Base-by-base conservation (phyloP, 2,797 vertebrate genomes). In the Diplodus puntazzo region DNA sequence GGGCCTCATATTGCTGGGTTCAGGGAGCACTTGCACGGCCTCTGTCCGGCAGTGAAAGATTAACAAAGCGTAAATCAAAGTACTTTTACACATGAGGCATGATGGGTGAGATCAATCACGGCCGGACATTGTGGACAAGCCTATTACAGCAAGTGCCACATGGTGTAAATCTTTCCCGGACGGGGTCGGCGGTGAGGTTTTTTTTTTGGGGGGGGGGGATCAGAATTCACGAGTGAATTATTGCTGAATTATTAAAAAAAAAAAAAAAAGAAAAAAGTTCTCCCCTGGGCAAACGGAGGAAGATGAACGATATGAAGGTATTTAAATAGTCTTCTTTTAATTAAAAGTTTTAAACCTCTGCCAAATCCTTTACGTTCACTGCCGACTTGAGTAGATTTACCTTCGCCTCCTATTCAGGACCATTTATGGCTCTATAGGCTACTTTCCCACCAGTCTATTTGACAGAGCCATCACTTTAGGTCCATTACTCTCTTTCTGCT, bases 1-100 rank as follows among this genome's bases (percentile, higher is more conserved):
- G 62, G 46, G 57, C 62, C 34, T 83, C 46, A n/a, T 43, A 55
- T 73, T 73, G 76, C 76, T 60, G 3, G 42, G 66, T 83, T 64
- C 59, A 12, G 73, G 52, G 80, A 76, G 34, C 42, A 17, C 39
- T 43, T 74, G 34, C 10, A 5, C 34, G 34, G 58, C 67, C 66
- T 43, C 50, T 53, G 73, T 52, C 1, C 49, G 6, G 69, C 72
- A 70, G 75, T 73, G 58, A 90, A 89, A 89, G 85, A 89, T 88
- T 86, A 92, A 89, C 86, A 83, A 87, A 87, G 83, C 87, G 84
- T 90, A 90, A 92, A 91, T 93, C 85, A 90, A 85, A 86, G 69
- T 68, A 73, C 58, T 93, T 88, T 81, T 84, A 86, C 84, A 83
- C 88, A 73, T 72, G 73, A 84, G 68, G 69, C 83, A 30, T 79